Conservation (phyloP, 1,140 invertebrate genomes). For the Tyrophagus putrescentiae region DNA sequence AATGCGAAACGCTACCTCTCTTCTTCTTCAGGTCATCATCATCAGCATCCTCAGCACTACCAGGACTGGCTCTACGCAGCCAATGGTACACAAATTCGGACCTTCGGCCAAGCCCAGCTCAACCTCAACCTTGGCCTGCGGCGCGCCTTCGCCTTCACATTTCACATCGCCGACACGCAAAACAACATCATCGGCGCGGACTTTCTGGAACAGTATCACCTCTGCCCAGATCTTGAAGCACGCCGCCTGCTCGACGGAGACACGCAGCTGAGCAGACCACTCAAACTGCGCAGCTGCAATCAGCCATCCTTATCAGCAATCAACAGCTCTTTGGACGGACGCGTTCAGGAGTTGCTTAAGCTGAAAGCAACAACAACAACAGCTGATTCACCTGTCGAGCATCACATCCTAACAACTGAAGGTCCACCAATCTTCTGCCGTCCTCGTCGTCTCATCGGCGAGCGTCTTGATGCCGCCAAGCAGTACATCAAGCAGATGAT, state of each 20-base stretch:
- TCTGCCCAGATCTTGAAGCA: constrained; percentile 10
- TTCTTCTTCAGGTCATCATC: no score
- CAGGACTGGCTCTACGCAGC: constrained; percentile 14
- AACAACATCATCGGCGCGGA: constrained; percentile 22
- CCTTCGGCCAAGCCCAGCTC: not conserved
- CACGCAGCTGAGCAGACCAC: no score
- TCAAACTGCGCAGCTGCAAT: no score
- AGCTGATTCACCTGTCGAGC: no score
- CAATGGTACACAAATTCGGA: constrained; percentile 15
- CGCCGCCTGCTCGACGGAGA: constrained; percentile 10
- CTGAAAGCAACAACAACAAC: no score
- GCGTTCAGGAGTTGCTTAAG: no score
- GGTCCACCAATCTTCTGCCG: not conserved
- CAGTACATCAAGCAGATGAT: constrained; percentile 23
- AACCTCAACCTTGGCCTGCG: constrained; percentile 9
- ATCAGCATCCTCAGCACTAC: no score
- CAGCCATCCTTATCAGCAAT: no score
- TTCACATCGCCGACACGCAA: not conserved
- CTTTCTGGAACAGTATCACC: constrained; percentile 10
- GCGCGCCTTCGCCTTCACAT: constrained; percentile 6
- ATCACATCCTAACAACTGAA: not conserved
- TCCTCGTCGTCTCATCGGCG: not conserved
- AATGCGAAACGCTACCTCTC: not conserved
- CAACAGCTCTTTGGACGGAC: no score
- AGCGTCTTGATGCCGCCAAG: not conserved